Percentiles rank a stretch among this genome's conserved stretches.
These are phyloP conservation scores for Pseudomyrmex cubaensis DNA, from an alignment of 1,140 invertebrate genomes.

Conservation along the genomic window DNA sequence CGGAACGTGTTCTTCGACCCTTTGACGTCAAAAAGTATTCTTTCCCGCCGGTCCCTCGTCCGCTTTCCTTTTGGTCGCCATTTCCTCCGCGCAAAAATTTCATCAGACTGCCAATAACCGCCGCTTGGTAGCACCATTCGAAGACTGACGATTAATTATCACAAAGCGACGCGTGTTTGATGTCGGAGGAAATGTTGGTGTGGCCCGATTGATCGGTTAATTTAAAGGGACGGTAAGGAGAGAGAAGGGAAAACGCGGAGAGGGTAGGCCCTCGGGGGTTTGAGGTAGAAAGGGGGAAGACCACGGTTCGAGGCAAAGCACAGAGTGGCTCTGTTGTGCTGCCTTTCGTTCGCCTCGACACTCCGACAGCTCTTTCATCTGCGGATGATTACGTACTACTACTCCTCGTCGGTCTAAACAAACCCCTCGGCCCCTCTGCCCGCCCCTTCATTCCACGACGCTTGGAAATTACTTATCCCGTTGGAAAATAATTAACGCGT, in stretches of 20 bases:
- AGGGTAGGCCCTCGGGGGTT: conserved; percentile 44
- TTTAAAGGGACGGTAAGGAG: conserved; percentile 82
- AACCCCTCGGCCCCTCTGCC: conserved; percentile 39
- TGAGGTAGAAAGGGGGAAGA: conserved; percentile 68
- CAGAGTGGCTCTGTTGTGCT: conserved; percentile 81
- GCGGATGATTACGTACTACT: conserved; percentile 81
- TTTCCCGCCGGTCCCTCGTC: conserved; percentile 41
- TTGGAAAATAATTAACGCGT: conserved; percentile 79
- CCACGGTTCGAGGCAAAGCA: conserved; percentile 73
- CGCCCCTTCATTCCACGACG: conserved; percentile 58
- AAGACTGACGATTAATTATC: conserved; percentile 82
- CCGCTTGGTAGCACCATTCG: conserved; percentile 45
- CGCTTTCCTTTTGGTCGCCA: conserved; percentile 55
- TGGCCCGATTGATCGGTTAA: conserved; percentile 83
- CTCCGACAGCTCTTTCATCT: conserved; percentile 85
- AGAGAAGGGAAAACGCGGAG: conserved; percentile 63
- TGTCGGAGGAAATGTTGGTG: conserved; percentile 77
- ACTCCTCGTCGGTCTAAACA: conserved; percentile 73
- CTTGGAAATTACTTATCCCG: conserved; percentile 77
- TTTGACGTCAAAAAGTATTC: conserved; percentile 70
- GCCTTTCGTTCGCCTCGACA: conserved; percentile 83
- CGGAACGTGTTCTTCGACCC: conserved; percentile 62
- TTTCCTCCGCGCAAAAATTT: conserved; percentile 68
- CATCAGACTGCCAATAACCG: conserved; percentile 73
- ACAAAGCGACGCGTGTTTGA: conserved; percentile 82